These are phyloP conservation scores for Didymodactylos carnosus DNA, from an alignment of 2,888 invertebrate species.

Conservation along the genomic window DNA sequence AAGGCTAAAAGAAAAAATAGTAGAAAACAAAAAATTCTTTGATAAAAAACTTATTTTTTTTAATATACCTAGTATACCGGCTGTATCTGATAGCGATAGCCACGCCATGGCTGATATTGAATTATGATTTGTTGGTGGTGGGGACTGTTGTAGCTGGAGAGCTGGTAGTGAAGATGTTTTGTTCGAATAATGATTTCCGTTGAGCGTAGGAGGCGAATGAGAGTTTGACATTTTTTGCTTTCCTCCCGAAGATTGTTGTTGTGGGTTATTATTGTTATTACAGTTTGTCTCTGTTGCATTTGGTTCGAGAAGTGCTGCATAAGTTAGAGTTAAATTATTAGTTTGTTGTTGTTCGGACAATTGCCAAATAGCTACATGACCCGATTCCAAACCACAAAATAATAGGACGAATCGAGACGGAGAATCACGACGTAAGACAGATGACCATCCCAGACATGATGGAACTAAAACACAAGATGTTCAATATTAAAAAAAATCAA, in stretches of 20 bases:
- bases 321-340: not conserved
- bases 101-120: not conserved
- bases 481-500: too few species aligned
- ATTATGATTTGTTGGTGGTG: too few species aligned
- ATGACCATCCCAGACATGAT: not conserved
- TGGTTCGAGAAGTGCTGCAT: not conserved
- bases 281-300: not conserved
- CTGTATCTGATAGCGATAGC: not conserved
- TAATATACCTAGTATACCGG: too few species aligned
- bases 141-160: not conserved
- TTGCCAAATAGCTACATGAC: not conserved
- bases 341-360: not conserved
- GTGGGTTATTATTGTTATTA: too few species aligned
- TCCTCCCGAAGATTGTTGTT: not conserved
- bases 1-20: too few species aligned
- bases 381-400: not conserved
- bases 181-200: not conserved
- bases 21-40: too few species aligned
- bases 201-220: not conserved
- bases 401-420: not conserved
- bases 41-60: too few species aligned
- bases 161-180: not conserved
- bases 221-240: not conserved
- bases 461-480: not conserved
- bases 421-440: not conserved